These are phyloP conservation scores for Glyptemys insculpta DNA, from an alignment of 2,797 vertebrate species.

Conservation along the genomic window DNA sequence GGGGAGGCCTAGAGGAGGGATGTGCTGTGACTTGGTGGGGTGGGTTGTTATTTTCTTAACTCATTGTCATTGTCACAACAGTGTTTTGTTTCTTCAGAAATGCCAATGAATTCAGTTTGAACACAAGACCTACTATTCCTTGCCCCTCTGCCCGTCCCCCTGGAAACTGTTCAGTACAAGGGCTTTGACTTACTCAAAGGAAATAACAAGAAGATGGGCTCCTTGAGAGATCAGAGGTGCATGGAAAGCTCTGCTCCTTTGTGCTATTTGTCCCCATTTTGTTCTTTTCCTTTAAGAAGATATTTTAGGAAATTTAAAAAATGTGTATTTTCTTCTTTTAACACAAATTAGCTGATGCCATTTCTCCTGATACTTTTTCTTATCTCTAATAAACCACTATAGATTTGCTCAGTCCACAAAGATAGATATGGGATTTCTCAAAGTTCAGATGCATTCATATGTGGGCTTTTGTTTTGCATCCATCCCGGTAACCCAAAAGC, in stretches of 20 bases:
- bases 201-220: constrained; percentile 22
- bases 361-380: neutral
- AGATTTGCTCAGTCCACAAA: neutral
- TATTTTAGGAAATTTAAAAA: neutral
- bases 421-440: constrained; percentile 15
- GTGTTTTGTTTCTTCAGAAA: constrained; percentile 56
- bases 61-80: constrained; percentile 74
- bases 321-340: neutral
- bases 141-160: constrained; percentile 49
- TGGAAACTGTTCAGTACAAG: constrained; percentile 59
- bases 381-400: constrained; percentile 21
- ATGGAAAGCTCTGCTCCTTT: constrained; percentile 24
- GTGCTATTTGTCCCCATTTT: constrained; percentile 46
- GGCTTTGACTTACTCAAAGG: constrained; percentile 1
- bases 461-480: constrained; percentile 32
- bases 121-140: constrained; percentile 59
- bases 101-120: constrained; percentile 64
- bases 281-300: constrained; percentile 26
- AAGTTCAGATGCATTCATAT: constrained; percentile 18
- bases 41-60: constrained; percentile 77
- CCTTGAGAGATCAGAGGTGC: neutral
- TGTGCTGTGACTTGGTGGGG: constrained; percentile 69
- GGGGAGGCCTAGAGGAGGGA: constrained; percentile 78
- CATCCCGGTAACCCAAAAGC: neutral
- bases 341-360: neutral